Conservation (phyloP, 2,888 invertebrate genomes). For the Taphrorychus bicolor region DNA sequence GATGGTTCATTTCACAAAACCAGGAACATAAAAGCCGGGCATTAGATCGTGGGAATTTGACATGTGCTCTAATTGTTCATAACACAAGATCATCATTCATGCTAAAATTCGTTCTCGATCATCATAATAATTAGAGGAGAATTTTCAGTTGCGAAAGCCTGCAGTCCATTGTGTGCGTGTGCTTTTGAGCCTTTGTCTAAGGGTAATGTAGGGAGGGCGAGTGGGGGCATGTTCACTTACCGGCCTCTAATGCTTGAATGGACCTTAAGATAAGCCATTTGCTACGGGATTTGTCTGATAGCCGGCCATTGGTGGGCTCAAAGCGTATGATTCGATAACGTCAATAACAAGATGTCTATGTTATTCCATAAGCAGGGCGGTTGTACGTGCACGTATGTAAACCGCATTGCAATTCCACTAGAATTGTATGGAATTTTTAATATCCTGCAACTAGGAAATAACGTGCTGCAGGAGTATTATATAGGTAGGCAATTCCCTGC, state of each 20-base stretch:
- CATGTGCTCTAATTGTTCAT: slow-evolving; percentile 33
- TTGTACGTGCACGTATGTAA: not conserved
- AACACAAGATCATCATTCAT: slow-evolving; percentile 26
- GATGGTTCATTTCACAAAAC: slow-evolving; percentile 30
- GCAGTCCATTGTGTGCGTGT: no score
- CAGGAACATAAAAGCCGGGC: slow-evolving; percentile 25
- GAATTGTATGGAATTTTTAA: not conserved
- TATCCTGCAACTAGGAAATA: not conserved
- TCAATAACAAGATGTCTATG: slow-evolving; percentile 17
- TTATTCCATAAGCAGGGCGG: not conserved
- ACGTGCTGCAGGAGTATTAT: no score
- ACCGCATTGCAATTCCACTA: not conserved
- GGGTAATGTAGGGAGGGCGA: not conserved
- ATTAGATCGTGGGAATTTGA: slow-evolving; percentile 28
- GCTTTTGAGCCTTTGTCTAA: not conserved
- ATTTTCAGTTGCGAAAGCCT: not conserved
- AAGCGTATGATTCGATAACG: slow-evolving; percentile 12
- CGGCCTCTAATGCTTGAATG: not conserved
- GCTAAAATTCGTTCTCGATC: slow-evolving; percentile 10
- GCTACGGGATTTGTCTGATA: not conserved
- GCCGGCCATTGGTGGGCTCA: not conserved
- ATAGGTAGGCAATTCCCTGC: not conserved
- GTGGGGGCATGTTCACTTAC: not conserved
- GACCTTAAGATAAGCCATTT: not conserved
- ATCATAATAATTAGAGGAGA: not conserved